Base-by-base conservation (phyloP, 2,888 invertebrate genomes). In the Ditula angustiorana region DNA sequence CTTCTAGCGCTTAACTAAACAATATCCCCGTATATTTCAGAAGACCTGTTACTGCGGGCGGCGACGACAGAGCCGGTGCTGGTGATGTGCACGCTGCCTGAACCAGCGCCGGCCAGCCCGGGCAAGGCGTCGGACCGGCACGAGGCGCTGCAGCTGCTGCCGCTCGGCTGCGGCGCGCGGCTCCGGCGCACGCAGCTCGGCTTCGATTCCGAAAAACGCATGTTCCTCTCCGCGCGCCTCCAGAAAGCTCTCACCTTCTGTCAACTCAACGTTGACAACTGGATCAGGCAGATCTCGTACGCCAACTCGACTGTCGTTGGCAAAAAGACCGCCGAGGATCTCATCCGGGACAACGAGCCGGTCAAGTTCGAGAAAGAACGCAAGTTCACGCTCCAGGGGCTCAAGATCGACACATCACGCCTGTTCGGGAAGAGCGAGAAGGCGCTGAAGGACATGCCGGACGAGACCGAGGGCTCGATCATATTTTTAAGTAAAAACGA, bases 401-500 rank as follows among this genome's bases (percentile, higher is more conserved):
- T 93, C 8, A 93, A 93, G 69, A 90, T 93, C 61, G 93, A 93
- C 67, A 86, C 93, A 3, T 92, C 93, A 1, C 83, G 90, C 68
- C 78, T 93, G 37, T 93, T 93, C 59, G 93, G 93, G 10, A 93
- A 93, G 80, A 93, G 92, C 68, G 93, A 93, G 70, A 92, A 92
- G 70, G 92, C 92, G 11, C 80, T 93, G 16, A 92, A 90, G 78
- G 93, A 93, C 74, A 93, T 93, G 55, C 93, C 93, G 0, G 93
- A 94, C 67, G 95, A 95, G 74, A 95, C 94, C 46, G 95, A 95
- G 78, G 95, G 95, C 50, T 95, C 95, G 0, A 95, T 95, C n/a
- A 95, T 95, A 85, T 95, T 95, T 82, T 87, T 95, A 71, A 95
- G 94, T 79, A 95, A 95, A 87, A 94, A 94, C 72, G 95, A 95